Evolutionary conservation across 2,888 invertebrate genomes (phyloP), one percentile per base, ranked within the genome.

Genomic region (Amiota minor): DNA sequence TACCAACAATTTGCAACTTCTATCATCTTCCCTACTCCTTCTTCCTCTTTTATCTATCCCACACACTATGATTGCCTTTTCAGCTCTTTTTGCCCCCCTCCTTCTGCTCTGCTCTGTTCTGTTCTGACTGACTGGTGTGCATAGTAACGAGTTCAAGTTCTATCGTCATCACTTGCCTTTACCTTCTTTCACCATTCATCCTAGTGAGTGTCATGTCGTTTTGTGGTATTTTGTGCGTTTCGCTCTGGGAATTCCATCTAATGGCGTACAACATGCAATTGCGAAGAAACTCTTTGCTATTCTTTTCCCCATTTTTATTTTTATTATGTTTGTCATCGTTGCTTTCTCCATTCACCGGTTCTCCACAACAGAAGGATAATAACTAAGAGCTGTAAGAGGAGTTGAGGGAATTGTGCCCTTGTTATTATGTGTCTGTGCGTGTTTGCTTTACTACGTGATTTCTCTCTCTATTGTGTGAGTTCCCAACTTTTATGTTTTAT

Each of bases 1-100:
- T 85, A 85, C 81, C 77, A 80, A 82, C 85, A 82, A 79, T 80
- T 85, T 82, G 79, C 78, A 82, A 84, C 74, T 78, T 82, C 79
- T 72, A 77, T 35, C 6, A 35, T 2, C 10, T 59, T 16, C 59
- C 8, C 23, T n/a, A n/a, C n/a, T 59, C 9, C 20, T 56, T 12
- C 53, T 53, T 53, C 14, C 6, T 53, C n/a, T 8, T 50, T n/a
- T 50, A 11, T 56, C 56, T 56, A 16, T 16, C 59, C 16, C 53
- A 16, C 16, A n/a, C 14, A 14, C 53, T 53, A n/a, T 53, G 14
- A n/a, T 53, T 53, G 14, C 12, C 18, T 59, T 16, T 59, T 18
- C 10, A 16, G 2, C 59, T 8, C 59, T 12, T 9, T 16, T 18
- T 59, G 10, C 18, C 23, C 23, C 23, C 23, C 3, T 23, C 3